Base-by-base conservation (phyloP, 1,140 invertebrate genomes). In the Zaprionus lachaisei region DNA sequence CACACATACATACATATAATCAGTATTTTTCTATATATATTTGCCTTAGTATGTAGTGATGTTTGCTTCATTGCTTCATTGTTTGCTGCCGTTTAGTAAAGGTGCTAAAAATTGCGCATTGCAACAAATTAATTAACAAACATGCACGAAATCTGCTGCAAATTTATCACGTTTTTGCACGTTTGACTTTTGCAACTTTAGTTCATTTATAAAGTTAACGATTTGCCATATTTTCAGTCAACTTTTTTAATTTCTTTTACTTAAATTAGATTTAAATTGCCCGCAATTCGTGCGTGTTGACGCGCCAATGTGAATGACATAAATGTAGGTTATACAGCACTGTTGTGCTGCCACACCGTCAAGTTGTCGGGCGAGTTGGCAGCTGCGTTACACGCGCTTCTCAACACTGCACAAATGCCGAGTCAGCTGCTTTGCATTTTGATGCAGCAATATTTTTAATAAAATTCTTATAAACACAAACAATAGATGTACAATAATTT, bases 81-180 rank as follows among this genome's bases (percentile, higher is more conserved):
- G 34, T 51, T 58, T 51, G 62, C 34, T 31, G 26, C 20, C 31
- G 26, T 57, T 60, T 56, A 26, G 22, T 3, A 26, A 38, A 63
- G 70, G 83, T 77, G 79, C 56, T 79, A 81, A 86, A 85, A 85
- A 85, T 66, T 71, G 63, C 65, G 67, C 44, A 57, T 79, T 69
- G 76, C 79, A 79, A 82, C 83, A 86, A 79, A 79, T 82, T 79
- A 82, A 79, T 86, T 85, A 85, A 56, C 71, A 51, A 57, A 17
- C 51, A 57, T 60, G 41, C 49, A 77, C 58, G 55, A 67, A 82
- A 82, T 68, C 38, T 47, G 22, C 79, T 61, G 22, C 24, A 56
- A 76, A 71, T 79, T 68, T 72, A 11, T 80, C 62, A 87, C 80
- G 76, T 73, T 79, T 85, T 58, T 47, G 34, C 22, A 20, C 20